phyloP scores from a whole-genome alignment of 2,888 invertebrate genomes.

The Frankliniella fusca region DNA sequence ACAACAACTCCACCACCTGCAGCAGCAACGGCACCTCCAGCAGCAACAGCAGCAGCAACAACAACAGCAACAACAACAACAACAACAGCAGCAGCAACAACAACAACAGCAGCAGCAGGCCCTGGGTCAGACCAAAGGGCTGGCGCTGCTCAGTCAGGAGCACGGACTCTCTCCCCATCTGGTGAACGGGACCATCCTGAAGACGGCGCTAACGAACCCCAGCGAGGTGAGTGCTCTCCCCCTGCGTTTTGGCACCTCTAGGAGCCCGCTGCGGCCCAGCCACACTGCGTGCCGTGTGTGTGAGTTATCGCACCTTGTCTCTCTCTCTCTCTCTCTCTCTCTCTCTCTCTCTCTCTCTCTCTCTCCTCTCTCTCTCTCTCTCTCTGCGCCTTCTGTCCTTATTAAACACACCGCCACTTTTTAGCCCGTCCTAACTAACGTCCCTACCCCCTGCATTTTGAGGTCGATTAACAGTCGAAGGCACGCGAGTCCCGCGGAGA shows the following conservation, averaged over 20 bases:
- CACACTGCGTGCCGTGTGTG: no score
- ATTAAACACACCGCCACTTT: no score
- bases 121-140: conserved; percentile 35
- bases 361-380: no score
- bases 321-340: no score
- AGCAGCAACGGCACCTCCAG: conserved; percentile 43
- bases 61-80: conserved; percentile 45
- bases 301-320: no score
- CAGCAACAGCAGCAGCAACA: conserved; percentile 43
- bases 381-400: no score
- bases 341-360: no score
- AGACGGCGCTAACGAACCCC: conserved; percentile 91
- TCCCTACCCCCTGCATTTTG: no score
- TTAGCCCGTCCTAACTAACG: no score
- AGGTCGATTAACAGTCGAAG: no score
- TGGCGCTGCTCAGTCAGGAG: conserved; percentile 45
- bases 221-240: conserved; percentile 61
- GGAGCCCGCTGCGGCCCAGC: neutral
- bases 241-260: neutral
- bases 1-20: conserved; percentile 42
- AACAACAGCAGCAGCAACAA: conserved; percentile 46
- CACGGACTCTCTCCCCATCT: conserved; percentile 63
- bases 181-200: conserved; percentile 87
- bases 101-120: conserved; percentile 47
- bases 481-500: no score